Conservation (phyloP, 2,113 vertebrate genomes). For the Leptocoma aspasia region DNA sequence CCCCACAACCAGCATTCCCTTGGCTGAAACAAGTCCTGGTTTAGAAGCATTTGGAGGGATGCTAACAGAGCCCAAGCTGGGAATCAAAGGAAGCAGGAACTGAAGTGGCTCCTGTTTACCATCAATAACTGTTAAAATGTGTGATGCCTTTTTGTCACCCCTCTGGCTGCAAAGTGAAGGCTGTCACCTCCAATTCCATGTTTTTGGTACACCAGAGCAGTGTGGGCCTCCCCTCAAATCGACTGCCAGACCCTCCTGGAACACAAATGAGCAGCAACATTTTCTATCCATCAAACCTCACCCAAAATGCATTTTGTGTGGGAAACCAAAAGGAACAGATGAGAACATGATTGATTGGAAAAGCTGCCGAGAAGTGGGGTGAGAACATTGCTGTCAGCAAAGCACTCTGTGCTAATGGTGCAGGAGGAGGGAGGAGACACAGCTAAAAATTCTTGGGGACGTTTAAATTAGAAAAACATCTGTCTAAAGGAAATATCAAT, state of each 20-base stretch:
- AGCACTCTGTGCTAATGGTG: background rate
- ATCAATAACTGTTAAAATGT: background rate
- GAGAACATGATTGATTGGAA: slow-evolving; percentile 35
- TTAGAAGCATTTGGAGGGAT: background rate
- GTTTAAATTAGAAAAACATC: slow-evolving; percentile 9
- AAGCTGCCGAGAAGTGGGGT: slow-evolving; percentile 10
- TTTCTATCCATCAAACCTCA: slow-evolving; percentile 42
- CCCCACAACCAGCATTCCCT: background rate
- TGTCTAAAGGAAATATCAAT: background rate
- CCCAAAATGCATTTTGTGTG: background rate
- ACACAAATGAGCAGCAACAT: slow-evolving; percentile 10
- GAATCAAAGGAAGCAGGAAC: background rate
- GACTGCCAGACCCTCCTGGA: background rate
- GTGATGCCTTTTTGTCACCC: background rate
- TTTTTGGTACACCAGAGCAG: background rate
- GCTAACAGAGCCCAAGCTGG: background rate
- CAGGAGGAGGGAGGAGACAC: background rate
- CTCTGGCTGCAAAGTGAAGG: background rate
- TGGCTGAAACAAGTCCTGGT: background rate
- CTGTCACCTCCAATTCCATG: background rate
- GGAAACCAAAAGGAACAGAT: slow-evolving; percentile 27
- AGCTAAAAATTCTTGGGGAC: background rate
- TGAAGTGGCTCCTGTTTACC: background rate
- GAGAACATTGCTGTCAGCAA: slow-evolving; percentile 13
- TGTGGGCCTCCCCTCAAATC: background rate